Conservation (phyloP, 2,888 invertebrate species). For the Anaspis maculata region DNA sequence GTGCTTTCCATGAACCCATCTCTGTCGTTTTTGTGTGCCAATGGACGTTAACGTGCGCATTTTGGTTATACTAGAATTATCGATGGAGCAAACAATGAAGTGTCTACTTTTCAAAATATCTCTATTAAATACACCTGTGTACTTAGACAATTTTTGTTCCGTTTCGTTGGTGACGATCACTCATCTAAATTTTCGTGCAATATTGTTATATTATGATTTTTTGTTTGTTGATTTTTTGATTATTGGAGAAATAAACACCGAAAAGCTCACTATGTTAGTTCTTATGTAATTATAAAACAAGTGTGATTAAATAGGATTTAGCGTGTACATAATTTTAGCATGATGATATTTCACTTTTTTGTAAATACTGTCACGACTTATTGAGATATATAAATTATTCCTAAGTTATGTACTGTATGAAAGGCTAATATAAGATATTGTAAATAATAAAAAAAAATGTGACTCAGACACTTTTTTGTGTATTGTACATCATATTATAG, state of each 20-base stretch:
- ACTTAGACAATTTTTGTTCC: too few relatives aligned
- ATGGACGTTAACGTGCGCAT: constrained; percentile 33
- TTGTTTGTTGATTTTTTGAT: constrained; percentile 9
- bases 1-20: too few relatives aligned
- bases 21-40: too few relatives aligned
- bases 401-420: constrained; percentile 31
- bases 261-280: constrained; percentile 30
- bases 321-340: constrained; percentile 34
- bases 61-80: too few relatives aligned
- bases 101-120: too few relatives aligned
- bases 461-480: too few relatives aligned
- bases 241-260: constrained; percentile 13
- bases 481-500: too few relatives aligned
- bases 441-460: constrained; percentile 17
- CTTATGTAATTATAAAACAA: constrained; percentile 27
- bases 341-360: constrained; percentile 31
- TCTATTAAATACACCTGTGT: too few relatives aligned
- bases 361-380: constrained; percentile 35
- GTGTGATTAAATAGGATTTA: constrained; percentile 37
- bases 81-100: too few relatives aligned
- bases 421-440: constrained; percentile 17
- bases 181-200: too few relatives aligned
- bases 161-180: too few relatives aligned
- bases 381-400: constrained; percentile 29
- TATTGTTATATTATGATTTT: constrained; percentile 19